A percentile compares a stretch with the other conserved stretches of the same genome.
phyloP scores from a whole-genome alignment of 2,797 vertebrate species.

The Pachyuromys duprasi region DNA sequence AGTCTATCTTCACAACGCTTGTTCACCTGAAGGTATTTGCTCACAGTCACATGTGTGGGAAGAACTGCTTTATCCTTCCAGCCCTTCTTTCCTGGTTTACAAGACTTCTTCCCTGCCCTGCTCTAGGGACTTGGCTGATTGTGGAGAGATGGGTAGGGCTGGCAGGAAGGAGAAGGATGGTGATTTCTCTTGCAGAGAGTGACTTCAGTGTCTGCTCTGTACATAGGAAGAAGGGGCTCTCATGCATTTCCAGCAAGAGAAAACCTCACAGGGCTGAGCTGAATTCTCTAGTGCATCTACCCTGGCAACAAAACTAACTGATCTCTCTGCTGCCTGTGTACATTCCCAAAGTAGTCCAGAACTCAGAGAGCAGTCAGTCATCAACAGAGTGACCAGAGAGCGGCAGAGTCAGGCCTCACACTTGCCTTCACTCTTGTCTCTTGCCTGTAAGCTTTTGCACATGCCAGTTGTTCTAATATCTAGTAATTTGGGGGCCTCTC shows the following conservation, averaged over 20 bases:
- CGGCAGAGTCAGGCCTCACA: neutral
- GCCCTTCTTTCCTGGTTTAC: neutral
- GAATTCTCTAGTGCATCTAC: neutral
- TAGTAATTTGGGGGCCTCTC: neutral
- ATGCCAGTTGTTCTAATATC: neutral
- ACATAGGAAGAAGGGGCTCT: neutral
- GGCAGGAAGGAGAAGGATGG: neutral
- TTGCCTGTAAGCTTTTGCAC: neutral
- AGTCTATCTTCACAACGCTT: neutral
- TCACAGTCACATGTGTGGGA: neutral
- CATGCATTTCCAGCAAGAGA: neutral
- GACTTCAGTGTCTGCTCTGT: neutral
- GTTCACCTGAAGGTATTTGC: neutral
- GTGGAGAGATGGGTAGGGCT: neutral
- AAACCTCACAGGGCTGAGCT: neutral
- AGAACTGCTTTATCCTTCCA: neutral
- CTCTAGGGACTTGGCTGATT: neutral
- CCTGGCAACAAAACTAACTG: neutral
- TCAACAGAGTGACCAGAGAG: neutral
- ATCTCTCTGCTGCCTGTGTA: neutral
- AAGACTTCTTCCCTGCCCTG: neutral
- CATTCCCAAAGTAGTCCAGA: neutral
- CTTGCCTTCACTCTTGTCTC: neutral
- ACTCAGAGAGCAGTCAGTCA: neutral
- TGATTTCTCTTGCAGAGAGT: neutral